Evolutionary conservation across 2,888 invertebrate genomes (phyloP).

Genomic region (Tetranychus piercei): DNA sequence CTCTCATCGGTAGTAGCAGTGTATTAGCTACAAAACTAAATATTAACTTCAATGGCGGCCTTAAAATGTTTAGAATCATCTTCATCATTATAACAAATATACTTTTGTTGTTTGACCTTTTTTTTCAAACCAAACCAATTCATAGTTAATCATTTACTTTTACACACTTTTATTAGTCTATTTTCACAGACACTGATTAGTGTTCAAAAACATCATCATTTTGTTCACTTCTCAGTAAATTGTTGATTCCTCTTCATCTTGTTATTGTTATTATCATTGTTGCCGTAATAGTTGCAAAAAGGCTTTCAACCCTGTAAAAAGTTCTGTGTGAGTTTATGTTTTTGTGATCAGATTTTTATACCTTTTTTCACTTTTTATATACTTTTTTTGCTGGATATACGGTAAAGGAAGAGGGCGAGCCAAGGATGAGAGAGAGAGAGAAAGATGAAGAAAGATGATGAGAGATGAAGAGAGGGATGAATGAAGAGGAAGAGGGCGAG

Average conservation of each 20-base stretch:
- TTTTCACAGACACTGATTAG: neutral
- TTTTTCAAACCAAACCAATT: no score
- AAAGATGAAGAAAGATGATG: neutral
- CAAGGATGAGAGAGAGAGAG: slow-evolving; percentile 4
- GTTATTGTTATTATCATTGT: neutral
- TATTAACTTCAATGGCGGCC: no score
- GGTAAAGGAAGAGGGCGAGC: neutral
- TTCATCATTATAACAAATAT: no score
- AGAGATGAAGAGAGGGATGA: slow-evolving; percentile 3
- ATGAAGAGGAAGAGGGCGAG: slow-evolving; percentile 5
- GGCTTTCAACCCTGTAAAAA: neutral
- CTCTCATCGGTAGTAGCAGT: neutral
- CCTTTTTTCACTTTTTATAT: neutral
- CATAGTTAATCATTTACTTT: neutral
- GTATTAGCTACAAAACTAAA: no score
- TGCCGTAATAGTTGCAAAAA: no score
- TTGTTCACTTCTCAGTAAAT: neutral
- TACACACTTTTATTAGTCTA: neutral
- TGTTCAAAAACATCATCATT: neutral
- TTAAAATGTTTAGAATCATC: no score
- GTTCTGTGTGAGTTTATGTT: neutral
- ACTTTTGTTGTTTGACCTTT: no score
- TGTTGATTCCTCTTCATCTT: neutral
- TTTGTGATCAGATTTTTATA: neutral
- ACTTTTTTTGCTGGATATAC: neutral